Percentiles rank a stretch among this genome's conserved stretches.
Conservation (phyloP, 2,888 invertebrate species). For the Andrena hattorfiana region DNA sequence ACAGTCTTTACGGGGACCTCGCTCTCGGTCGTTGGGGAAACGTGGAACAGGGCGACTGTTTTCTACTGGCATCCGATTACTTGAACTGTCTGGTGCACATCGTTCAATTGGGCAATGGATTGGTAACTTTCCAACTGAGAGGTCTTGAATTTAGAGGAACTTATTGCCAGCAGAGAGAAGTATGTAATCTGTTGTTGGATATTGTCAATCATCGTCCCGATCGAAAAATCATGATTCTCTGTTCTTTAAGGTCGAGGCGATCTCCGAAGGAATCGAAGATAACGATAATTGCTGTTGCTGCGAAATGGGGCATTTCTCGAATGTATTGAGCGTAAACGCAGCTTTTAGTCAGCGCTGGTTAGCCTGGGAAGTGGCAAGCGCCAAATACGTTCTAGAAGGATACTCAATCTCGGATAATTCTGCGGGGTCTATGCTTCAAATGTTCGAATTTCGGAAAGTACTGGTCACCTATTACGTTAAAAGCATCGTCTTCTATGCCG, state of each 20-base stretch:
- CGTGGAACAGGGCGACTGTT: constrained; percentile 98
- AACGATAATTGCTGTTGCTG: constrained; percentile 98
- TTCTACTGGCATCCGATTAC: constrained; percentile 98
- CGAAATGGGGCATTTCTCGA: constrained; percentile 94
- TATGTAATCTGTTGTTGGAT: constrained; percentile 3
- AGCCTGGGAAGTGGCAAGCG: constrained; percentile 98
- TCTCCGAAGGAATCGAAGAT: constrained; percentile 98
- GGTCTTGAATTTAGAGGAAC: constrained; percentile 99
- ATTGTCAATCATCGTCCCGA: no score
- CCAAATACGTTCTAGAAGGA: constrained; percentile 99
- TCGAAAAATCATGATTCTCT: background rate
- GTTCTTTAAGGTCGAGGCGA: constrained; percentile 94
- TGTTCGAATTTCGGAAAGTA: constrained; percentile 98
- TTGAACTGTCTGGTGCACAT: constrained; percentile 99
- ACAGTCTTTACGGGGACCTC: constrained; percentile 97
- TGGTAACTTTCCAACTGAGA: constrained; percentile 98
- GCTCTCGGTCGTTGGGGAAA: constrained; percentile 97
- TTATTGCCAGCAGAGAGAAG: constrained; percentile 98
- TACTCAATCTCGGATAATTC: constrained; percentile 99
- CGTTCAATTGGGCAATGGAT: constrained; percentile 98
- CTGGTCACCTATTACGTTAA: constrained; percentile 99
- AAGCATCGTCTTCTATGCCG: constrained; percentile 98
- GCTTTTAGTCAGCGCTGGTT: constrained; percentile 99
- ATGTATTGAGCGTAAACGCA: constrained; percentile 97
- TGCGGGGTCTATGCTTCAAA: constrained; percentile 98